These are phyloP conservation scores for Ctenopoma multispine DNA, from an alignment of 2,797 vertebrate genomes.

Conservation along the genomic window DNA sequence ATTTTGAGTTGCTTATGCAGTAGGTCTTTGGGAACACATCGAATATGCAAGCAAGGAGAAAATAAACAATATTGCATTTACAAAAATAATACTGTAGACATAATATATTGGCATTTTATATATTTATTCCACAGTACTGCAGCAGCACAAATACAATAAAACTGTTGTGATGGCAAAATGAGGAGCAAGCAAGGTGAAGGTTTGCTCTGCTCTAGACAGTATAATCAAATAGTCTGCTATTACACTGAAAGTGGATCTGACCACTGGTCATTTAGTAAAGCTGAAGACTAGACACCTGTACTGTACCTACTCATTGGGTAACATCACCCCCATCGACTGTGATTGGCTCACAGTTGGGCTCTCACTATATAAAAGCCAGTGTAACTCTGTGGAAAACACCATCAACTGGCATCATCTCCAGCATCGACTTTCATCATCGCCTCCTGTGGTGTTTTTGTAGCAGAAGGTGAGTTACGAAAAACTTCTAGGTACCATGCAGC, in stretches of 20 bases:
- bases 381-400: conserved; percentile 6
- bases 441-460: conserved; percentile 5
- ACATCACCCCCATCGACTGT: conserved; percentile 41
- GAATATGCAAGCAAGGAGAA: neutral
- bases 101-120: neutral
- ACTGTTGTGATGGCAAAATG: conserved; percentile 24
- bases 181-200: conserved; percentile 37
- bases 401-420: conserved; percentile 35
- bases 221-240: conserved; percentile 77
- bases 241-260: conserved; percentile 74
- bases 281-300: conserved; percentile 72
- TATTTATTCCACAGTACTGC: neutral
- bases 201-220: conserved; percentile 59
- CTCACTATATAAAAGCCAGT: conserved; percentile 70
- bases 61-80: neutral
- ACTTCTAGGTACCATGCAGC: neutral
- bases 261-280: conserved; percentile 84
- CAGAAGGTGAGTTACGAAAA: conserved; percentile 65
- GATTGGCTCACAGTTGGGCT: conserved; percentile 64
- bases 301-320: conserved; percentile 63
- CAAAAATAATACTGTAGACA: neutral
- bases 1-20: neutral
- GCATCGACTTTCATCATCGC: conserved; percentile 14
- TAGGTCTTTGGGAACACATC: neutral
- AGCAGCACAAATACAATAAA: neutral